Evolutionary conservation across 2,888 invertebrate species (phyloP), one percentile per base, ranked within the genome.

Genomic region (Orthonevra nobilis): DNA sequence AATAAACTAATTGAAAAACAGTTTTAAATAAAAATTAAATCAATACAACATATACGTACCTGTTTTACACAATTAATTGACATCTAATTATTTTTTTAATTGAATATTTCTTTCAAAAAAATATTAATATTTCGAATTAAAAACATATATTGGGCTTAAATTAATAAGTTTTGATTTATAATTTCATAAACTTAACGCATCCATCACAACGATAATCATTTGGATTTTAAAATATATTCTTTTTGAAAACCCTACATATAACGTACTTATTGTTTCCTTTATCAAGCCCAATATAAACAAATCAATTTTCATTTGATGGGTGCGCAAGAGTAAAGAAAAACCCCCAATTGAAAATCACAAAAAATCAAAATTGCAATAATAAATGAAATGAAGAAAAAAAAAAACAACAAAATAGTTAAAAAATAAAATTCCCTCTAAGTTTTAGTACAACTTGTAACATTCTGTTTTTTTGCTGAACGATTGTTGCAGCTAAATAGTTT

Each of bases 31-130:
- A 46, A 42, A 56, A 28, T 56, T 56, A 23, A 54, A 52, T 50
- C n/a, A n/a, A n/a, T 56, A 70, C 42, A 61, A 79, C 72, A 72
- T 73, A 79, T 75, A 79, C 30, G 79, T 79, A 79, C 79, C 79
- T 79, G 79, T 79, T 79, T 79, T 79, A 79, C 60, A 79, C 73
- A 79, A 79, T 77, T 52, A 60, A 69, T 32, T 52, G 61, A 61
- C 60, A 72, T 77, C 72, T 60, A 52, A 56, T 64, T 72, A 61
- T 63, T 64, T 44, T 36, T 64, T 34, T 40, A 12, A 58, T 58
- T 72, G 36, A 48, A 52, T 46, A 34, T 61, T 79, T 32, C 44
- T 32, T 38, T 54, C 26, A 70, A 54, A 56, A 17, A 10, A 44
- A 3, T 38, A 23, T 20, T 28, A 34, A 15, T n/a, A n/a, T n/a